These are phyloP conservation scores for Geopemphigus sp. DNA, from an alignment of 1,140 invertebrate genomes.

Conservation along the genomic window DNA sequence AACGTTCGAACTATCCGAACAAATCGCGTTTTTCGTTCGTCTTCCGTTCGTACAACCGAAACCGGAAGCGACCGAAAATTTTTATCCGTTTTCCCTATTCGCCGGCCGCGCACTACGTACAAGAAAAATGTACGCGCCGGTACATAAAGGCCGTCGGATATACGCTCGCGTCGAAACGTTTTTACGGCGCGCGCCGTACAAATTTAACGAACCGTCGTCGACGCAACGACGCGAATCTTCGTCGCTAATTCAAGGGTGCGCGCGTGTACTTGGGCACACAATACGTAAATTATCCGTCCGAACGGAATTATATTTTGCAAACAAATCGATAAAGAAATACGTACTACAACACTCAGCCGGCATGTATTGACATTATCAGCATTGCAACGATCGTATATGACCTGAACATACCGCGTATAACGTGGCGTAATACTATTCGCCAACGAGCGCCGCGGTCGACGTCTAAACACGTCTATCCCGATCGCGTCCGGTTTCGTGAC, in stretches of 20 bases:
- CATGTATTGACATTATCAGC: conserved; percentile 32
- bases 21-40: not conserved
- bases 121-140: not conserved
- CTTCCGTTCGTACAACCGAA: not conserved
- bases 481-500: too few species aligned
- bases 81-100: not conserved
- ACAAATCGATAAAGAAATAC: conserved; percentile 33
- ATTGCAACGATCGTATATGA: not conserved
- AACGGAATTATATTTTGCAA: conserved; percentile 12
- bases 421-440: not conserved
- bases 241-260: too few species aligned
- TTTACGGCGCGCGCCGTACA: not conserved
- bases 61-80: not conserved
- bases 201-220: not conserved
- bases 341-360: not conserved
- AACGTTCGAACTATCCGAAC: not conserved
- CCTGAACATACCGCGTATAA: not conserved
- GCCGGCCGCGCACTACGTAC: too few species aligned
- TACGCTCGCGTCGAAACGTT: not conserved
- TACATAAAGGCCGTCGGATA: not conserved
- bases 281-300: too few species aligned
- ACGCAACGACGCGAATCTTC: not conserved
- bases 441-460: too few species aligned
- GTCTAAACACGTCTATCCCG: too few species aligned
- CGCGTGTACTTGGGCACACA: too few species aligned